phyloP scores from a whole-genome alignment of 2,888 invertebrate genomes.

The Ennomos erosarius region DNA sequence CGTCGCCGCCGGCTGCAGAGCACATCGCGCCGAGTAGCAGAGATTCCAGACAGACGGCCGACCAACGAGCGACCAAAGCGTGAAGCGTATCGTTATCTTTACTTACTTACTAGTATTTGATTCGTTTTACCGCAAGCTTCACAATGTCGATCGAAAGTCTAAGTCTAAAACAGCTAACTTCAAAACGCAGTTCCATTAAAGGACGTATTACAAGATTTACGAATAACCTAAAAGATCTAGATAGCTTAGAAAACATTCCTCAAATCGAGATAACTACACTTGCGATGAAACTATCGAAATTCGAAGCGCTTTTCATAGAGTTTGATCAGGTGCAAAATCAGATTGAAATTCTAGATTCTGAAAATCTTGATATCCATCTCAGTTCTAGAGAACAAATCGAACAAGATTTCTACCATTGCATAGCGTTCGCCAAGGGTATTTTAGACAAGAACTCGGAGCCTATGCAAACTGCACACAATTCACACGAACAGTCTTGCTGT shows the following conservation, averaged over 20 bases:
- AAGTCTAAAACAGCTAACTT: constrained; percentile 1
- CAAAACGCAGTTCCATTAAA: constrained; percentile 17
- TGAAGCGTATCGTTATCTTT: no score
- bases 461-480: constrained; percentile 1
- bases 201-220: constrained; percentile 23
- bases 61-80: no score
- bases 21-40: neutral
- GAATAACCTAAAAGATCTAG: constrained; percentile 12
- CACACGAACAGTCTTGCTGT: neutral
- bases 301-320: constrained; percentile 20
- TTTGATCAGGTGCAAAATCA: constrained; percentile 28
- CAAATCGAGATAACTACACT: constrained; percentile 15
- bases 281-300: constrained; percentile 18
- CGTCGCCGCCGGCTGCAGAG: neutral
- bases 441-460: neutral
- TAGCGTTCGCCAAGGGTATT: constrained; percentile 13
- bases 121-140: no score
- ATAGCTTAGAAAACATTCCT: constrained; percentile 10
- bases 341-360: constrained; percentile 13
- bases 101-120: no score
- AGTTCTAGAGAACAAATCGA: constrained; percentile 16
- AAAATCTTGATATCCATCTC: constrained; percentile 4
- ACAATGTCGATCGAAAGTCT: neutral
- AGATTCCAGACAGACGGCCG: no score
- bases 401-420: constrained; percentile 22